Evolutionary conservation across 2,888 invertebrate species (phyloP), one percentile per base, ranked within the genome.

Genomic region (Eilema sororculum): DNA sequence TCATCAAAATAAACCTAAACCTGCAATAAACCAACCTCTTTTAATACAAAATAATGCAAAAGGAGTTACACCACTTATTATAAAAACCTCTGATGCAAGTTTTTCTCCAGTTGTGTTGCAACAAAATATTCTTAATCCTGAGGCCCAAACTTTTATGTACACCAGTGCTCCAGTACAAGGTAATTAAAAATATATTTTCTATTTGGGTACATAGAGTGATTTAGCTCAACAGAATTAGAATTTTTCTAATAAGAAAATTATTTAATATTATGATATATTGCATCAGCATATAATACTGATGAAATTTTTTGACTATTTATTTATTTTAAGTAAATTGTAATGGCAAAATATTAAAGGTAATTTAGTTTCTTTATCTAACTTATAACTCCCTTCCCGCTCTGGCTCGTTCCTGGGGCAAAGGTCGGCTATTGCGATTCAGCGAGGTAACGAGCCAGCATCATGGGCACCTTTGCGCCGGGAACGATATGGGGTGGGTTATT

Each of bases 31-130:
- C 57, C 93, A 91, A 73, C 93, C 92, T 46, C 74, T 95, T 37
- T 72, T 95, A 25, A 87, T 95, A 77, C 94, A 92, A 68, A 94
- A 90, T 75, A 92, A 88, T 85, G 73, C 88, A 28, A 94, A 94
- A 81, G 88, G 89, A 63, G 87, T 93, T 16, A 81, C 82, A 22
- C 95, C 95, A 12, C 84, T 95, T 46, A 90, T 95, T 68, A 77
- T 95, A 57, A 95, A 95, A 86, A 93, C 87, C 22, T 80, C 91
- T 33, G 95, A 95, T 88, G 79, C 92, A n/a, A 94, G 89, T 78
- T 94, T 95, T 76, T 93, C 95, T 64, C 96, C 97, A 82, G 96
- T 97, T 58, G 95, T 97, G 66, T 90, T 97, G 66, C 97, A 97
- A 87, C 96, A 97, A 4, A 97, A 96, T 90, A 90, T 96, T 71